Evolutionary conservation across 37 sponge, comb jelly and placozoan genomes (phyloP), one percentile per base, ranked within the genome.

Genomic region (Ephydatia muelleri): DNA sequence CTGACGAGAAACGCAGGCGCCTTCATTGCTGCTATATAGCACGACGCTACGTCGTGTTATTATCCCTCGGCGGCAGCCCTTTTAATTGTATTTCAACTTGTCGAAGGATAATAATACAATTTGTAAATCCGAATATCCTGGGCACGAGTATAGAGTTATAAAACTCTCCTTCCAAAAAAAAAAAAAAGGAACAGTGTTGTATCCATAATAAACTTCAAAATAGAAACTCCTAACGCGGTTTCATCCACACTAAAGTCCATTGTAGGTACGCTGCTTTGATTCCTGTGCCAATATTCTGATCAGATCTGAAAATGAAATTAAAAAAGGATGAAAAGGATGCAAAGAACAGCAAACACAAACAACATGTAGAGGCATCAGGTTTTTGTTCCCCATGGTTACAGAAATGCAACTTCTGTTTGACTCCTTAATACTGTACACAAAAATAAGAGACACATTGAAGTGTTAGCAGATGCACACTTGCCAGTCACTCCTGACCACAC

Each of bases 241-340:
- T 43, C 43, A 6, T 6, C 57, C 57, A 14, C 16, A 57, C 57
- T 57, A 94, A 67, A 94, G 88, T 30, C 97, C 95, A 97, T 97
- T 97, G 91, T 97, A 97, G 0, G 88, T 49, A 0, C 67, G 82
- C 70, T 94, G 93, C 0, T 72, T 79, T 49, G 93, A 78, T 29
- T 90, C 91, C 67, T 97, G 97, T 47, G 76, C 89, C 43, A 97
- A 76, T 9, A 95, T 77, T 74, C 49, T 38, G 36, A 90, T 95
- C 28, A 95, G 28, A 6, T 82, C 95, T 95, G 80, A 2, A 89
- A 73, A 28, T 13, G 29, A 37, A 28, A 38, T 33, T 22, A 78
- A 38, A 31, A n/a, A 36, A 16, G 6, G 31, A 31, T 26, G 73
- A 70, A 34, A 68, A 26, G 2, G 11, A 13, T 32, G 4, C 28